Base-by-base conservation (phyloP, 2,113 vertebrate genomes). In the Grus americana region DNA sequence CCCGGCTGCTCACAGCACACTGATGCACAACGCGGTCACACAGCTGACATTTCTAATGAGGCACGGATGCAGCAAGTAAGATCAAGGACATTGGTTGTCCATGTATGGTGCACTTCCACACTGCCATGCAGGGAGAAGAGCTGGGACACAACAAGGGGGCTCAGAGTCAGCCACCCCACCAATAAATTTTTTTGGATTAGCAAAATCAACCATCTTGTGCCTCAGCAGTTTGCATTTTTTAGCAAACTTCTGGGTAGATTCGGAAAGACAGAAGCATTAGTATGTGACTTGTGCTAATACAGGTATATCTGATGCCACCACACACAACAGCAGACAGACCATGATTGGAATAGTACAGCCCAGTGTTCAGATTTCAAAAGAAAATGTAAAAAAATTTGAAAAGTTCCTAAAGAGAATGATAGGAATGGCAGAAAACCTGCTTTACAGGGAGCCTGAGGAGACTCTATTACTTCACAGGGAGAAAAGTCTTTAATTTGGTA, bases 1-100 rank as follows among this genome's bases (percentile, higher is more conserved):
- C 40, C 24, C 1, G 0, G 6, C 42, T 61, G 46, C 70, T 57
- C 1, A 1, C 27, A 81, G 38, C 18, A 54, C 8, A 16, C 47
- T 30, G 29, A 46, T 32, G 38, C 21, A 30, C 38, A 13, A 19
- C 1, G 1, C 18, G 52, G 24, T 49, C 82, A 62, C 22, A 9
- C 26, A 22, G 34, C 46, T 86, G 66, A 42, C 0, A 0, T 61
- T 73, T 34, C 40, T 74, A 34, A 85, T 3, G 21, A 49, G 22
- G 26, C 68, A 71, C 1, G 0, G 40, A 42, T 42, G 12, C 71
- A 65, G 36, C 7, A 18, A 38, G 38, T 17, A 49, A 74, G 57
- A 50, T 4, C 7, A 11, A 61, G 61, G 55, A 42, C 44, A 30
- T 1, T 17, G 26, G n/a, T 29, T 70, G 38, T 26, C 32, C 15